These are phyloP conservation scores for Cranoglanis bouderius DNA, from an alignment of 2,113 vertebrate species.

Conservation along the genomic window DNA sequence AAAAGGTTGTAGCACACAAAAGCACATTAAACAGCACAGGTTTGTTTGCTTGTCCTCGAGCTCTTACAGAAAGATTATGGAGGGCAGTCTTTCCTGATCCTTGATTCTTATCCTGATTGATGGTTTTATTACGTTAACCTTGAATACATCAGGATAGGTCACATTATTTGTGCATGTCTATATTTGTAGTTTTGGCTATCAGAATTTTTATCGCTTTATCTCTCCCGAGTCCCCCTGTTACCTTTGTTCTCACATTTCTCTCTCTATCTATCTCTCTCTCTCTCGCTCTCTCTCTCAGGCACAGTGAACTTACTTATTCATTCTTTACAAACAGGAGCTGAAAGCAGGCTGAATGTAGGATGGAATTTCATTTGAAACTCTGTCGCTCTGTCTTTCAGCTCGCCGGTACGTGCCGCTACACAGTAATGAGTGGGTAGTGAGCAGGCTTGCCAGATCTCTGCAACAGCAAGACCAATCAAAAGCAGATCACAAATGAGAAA, in stretches of 20 bases:
- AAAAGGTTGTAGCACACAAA: neutral
- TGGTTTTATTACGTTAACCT: neutral
- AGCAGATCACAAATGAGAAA: neutral
- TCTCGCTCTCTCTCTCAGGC: neutral
- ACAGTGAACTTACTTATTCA: conserved; percentile 50
- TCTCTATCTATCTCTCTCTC: neutral
- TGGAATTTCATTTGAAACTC: conserved; percentile 25
- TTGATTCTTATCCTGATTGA: neutral
- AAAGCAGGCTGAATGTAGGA: conserved; percentile 50
- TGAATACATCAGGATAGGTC: neutral
- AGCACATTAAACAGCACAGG: neutral
- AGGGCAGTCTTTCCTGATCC: neutral
- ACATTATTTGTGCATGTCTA: neutral
- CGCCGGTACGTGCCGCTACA: neutral
- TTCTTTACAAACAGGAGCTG: conserved; percentile 32
- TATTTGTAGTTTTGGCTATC: neutral
- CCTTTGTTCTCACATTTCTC: neutral
- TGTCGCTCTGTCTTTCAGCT: conserved; percentile 1
- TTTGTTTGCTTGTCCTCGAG: neutral
- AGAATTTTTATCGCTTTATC: neutral
- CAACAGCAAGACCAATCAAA: neutral
- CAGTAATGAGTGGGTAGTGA: neutral
- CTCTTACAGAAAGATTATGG: neutral
- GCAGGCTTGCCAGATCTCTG: neutral
- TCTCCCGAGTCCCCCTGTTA: neutral